A percentile compares a stretch with the other conserved stretches of the same genome.
phyloP scores from a whole-genome alignment of 2,888 invertebrate genomes.

The Tethea ocularis region DNA sequence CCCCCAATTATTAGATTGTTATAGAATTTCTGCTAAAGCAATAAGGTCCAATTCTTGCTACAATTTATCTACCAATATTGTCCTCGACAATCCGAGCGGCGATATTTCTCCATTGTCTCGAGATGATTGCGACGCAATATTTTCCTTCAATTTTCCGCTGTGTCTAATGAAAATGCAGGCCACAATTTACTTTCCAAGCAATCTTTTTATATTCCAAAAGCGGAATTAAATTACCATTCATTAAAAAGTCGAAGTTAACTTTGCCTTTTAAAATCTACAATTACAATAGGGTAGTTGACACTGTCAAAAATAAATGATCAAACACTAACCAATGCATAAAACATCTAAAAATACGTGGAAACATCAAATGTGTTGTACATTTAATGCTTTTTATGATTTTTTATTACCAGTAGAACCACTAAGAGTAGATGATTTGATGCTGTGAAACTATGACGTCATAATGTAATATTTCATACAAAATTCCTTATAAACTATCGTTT shows the following conservation, averaged over 20 bases:
- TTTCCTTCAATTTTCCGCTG: background rate
- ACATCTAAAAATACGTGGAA: too few species aligned
- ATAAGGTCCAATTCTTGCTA: background rate
- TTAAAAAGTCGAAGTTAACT: background rate
- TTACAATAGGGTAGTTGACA: too few species aligned
- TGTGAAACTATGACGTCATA: too few species aligned
- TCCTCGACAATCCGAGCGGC: background rate
- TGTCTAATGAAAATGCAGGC: background rate
- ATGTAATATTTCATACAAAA: too few species aligned
- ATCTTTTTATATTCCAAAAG: background rate
- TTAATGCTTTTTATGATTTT: too few species aligned
- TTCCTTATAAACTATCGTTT: too few species aligned
- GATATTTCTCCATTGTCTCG: background rate
- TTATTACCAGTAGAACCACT: too few species aligned
- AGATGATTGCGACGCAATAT: background rate
- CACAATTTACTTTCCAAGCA: background rate
- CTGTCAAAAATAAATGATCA: too few species aligned
- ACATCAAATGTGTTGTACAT: too few species aligned
- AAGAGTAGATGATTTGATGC: too few species aligned
- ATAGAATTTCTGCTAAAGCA: background rate
- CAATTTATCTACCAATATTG: background rate
- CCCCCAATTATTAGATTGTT: too few species aligned
- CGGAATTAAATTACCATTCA: background rate
- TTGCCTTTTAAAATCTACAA: background rate
- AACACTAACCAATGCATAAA: too few species aligned